Base-by-base conservation (phyloP, 2,888 invertebrate genomes). In the Leucophora obtusa region DNA sequence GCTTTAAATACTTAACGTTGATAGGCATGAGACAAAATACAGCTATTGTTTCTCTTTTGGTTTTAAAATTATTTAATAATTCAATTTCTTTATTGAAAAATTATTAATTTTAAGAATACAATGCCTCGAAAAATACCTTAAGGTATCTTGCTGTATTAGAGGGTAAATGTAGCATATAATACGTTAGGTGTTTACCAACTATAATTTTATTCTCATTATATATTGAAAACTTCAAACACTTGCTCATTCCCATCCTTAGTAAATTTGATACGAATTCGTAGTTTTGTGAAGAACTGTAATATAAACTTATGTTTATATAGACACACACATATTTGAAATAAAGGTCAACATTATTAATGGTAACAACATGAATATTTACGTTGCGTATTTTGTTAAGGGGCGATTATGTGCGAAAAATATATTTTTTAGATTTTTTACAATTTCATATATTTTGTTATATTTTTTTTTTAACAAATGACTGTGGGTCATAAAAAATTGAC, bases 261-360 rank as follows among this genome's bases (percentile, higher is more conserved):
- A 28, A 28, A 6, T 53, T 14, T 53, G 14, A 21, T 6, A 53
- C 21, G 14, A 53, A 53, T 53, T 47, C n/a, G 2, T 47, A 47
- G 10, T 38, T 4, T n/a, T 3, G 43, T n/a, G 14, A 5, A n/a
- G 43, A 47, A 47, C 2, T 56, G 35, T 51, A 21, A 18, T 58
- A 35, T 14, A 58, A 33, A 17, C 11, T 3, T 28, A 63, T 17
- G 50, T 35, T 38, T 33, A 14, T 14, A n/a, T 28, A 54, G 28
- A 28, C n/a, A 21, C 54, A 53, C 18, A 53, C 21, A 18, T 21
- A 17, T 28, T 47, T 43, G 35, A 33, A 70, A 71, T 74, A 66
- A 74, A 74, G 74, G 74, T 74, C 79, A 73, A 58, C 58, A 58
- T 38, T 33, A 51, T 54, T 68, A 28, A 72, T 43, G 66, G 72